Evolutionary conservation across 2,797 vertebrate species (phyloP), one percentile per base, ranked within the genome.

Genomic region (Fistularia tabacaria): DNA sequence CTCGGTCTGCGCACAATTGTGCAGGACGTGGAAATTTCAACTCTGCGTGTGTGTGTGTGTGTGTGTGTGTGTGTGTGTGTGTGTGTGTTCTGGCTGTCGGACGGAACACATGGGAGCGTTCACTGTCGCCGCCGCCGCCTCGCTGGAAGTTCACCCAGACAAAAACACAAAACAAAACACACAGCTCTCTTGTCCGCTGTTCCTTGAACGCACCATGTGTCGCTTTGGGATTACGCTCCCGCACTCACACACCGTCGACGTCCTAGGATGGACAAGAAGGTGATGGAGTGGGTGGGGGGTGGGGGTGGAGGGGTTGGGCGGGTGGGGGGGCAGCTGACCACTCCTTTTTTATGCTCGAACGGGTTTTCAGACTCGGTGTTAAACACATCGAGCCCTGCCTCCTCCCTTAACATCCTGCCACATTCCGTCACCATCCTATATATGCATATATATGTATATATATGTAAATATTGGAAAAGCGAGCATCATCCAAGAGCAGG

Each of bases 51-150:
- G 14, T 46, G 14, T 15, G 14, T 15, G 45, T 15, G 14, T 15
- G 14, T 15, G 45, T 46, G 14, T 15, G 6, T 10, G 38, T 38
- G 9, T 40, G 14, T 49, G 36, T 15, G 7, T 55, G 44, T 43
- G 10, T 51, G 44, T 81, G 65, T 74, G 66, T 71, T 76, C 82
- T 86, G 81, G 83, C 79, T 46, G 54, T 49, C 7, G 44, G 8
- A 36, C 4, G 59, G 69, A 56, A 76, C 82, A 82, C 68, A 60
- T 80, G 74, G 68, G 67, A 74, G 73, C 81, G 71, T 81, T 78
- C 65, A 71, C 57, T 57, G n/a, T n/a, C n/a, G n/a, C n/a, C n/a
- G n/a, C n/a, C n/a, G n/a, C 63, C 38, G 56, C 57, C 54, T 60
- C 38, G 11, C 55, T 81, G 73, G 69, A 80, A 78, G 74, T 47